Evolutionary conservation across 2,113 vertebrate genomes (phyloP), one percentile per base, ranked within the genome.

Genomic region (Phaethon lepturus): DNA sequence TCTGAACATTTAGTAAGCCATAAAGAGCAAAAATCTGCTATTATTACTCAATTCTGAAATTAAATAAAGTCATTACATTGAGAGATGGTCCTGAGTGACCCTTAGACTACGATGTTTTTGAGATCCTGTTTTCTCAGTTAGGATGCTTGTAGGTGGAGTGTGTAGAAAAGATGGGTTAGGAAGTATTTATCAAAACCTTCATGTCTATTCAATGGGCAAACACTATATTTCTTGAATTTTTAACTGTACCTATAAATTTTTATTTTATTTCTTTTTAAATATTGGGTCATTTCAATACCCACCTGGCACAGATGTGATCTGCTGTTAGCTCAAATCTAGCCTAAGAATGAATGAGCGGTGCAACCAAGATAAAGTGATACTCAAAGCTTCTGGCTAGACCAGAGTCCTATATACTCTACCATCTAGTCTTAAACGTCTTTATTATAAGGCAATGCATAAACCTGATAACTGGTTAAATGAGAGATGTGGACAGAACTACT

Each of bases 221-320:
- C 14, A 14, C 22, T 42, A 0, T 16, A 5, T 52, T 56, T 28
- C 5, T 40, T 7, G 4, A 16, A 15, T 16, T 23, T 81, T 68
- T 38, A 68, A 33, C 6, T 52, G 7, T 6, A 3, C 17, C 1
- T 8, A 2, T 16, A 9, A 0, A 8, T 50, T 68, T 76, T 3
- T 4, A 17, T 64, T 73, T 49, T 42, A 14, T 68, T 35, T 50
- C 3, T 62, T 66, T 78, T 73, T 1, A 18, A 90, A 14, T 35
- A 71, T 17, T 3, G 17, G 25, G 6, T 38, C 6, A 11, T 74
- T 58, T 79, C 63, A 60, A 20, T 49, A 19, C 17, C 26, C 49
- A 19, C 17, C 26, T 80, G 63, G 18, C 68, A 40, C 1, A 3
- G 35, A 26, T n/a, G 26, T 45, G 38, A 42, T 52, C 31, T 86